Conservation (phyloP, 2,888 invertebrate species). For the Pachydiplax longipennis region DNA sequence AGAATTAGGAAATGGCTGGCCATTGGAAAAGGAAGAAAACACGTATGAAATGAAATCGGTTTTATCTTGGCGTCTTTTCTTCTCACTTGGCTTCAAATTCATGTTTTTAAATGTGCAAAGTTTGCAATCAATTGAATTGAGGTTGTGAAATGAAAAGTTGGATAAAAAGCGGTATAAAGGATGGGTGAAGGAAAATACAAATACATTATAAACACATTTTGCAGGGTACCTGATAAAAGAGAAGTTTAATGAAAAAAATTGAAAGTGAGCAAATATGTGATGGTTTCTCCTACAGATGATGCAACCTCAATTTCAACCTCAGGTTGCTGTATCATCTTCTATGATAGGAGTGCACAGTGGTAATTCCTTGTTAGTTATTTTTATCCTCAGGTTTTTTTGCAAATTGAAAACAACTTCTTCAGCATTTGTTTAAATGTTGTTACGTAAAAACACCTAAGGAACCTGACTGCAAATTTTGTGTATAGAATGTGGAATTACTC, state of each 20-base stretch:
- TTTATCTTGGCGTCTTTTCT: no score
- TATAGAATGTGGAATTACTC: background rate
- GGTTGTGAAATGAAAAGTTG: conserved; percentile 20
- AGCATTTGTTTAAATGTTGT: conserved; percentile 29
- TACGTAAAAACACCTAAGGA: conserved; percentile 23
- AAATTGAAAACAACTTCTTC: background rate
- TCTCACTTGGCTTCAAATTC: background rate
- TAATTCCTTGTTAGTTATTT: background rate
- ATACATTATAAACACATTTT: conserved; percentile 27
- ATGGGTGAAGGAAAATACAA: background rate
- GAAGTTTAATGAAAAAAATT: conserved; percentile 6
- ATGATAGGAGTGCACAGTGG: background rate
- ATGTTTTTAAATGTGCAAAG: background rate
- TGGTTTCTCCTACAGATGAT: background rate
- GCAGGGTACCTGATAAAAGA: conserved; percentile 30
- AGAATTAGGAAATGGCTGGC: no score
- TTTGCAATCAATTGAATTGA: conserved; percentile 30
- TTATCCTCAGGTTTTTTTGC: background rate
- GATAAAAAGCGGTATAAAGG: background rate
- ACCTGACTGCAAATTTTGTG: conserved; percentile 17
- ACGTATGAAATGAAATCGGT: no score
- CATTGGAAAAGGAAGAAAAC: no score
- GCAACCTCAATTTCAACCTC: background rate
- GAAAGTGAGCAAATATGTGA: background rate
- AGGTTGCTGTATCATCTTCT: background rate